Conservation (phyloP, 2,888 invertebrate species). For the Rhagium mordax region DNA sequence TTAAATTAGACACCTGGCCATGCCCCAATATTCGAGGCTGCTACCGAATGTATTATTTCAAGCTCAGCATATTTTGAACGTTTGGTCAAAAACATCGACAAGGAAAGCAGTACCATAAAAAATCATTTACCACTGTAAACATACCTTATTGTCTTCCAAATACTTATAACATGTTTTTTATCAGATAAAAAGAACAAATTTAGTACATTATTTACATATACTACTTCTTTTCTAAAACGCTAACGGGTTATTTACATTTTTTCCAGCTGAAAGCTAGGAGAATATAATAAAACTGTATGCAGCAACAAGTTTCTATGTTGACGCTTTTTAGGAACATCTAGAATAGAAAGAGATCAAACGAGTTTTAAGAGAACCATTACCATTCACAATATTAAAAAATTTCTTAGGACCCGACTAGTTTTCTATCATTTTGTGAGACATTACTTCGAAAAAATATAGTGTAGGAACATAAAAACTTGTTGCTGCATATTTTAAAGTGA, state of each 20-base stretch:
- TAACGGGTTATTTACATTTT: constrained; percentile 45
- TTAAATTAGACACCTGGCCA: too few species aligned
- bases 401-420: too few species aligned
- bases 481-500: background rate
- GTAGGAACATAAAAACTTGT: background rate
- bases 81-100: background rate
- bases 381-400: too few species aligned
- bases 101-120: constrained; percentile 13
- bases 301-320: background rate
- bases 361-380: too few species aligned
- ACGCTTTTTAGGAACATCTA: background rate
- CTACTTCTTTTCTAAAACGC: constrained; percentile 38
- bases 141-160: constrained; percentile 61
- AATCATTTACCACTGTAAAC: constrained; percentile 40
- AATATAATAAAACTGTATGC: background rate
- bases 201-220: constrained; percentile 54
- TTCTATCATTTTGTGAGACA: too few species aligned
- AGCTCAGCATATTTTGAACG: background rate
- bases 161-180: constrained; percentile 54
- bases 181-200: constrained; percentile 47
- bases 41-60: background rate
- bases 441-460: too few species aligned
- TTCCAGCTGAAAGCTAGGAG: background rate
- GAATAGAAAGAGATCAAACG: too few species aligned
- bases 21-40: background rate